Conservation (phyloP, 2,888 invertebrate genomes). For the Lysandra bellargus region DNA sequence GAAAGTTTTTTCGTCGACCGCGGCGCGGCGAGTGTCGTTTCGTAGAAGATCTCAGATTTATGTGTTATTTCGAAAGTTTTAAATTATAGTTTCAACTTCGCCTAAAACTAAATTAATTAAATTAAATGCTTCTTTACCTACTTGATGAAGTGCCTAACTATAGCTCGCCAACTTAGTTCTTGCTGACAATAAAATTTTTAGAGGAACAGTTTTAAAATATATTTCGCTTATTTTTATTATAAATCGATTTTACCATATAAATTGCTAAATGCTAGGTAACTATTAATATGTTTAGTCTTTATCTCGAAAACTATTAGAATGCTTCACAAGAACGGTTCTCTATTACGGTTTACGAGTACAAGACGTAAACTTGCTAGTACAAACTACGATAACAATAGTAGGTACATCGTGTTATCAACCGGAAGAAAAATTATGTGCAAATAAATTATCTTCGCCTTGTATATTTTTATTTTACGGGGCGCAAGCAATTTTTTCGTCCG, state of each 20-base stretch:
- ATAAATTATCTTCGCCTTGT: constrained; percentile 16
- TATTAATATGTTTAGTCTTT: neutral
- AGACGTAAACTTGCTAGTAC: neutral
- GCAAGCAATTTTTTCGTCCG: constrained; percentile 26
- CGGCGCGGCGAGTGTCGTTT: constrained; percentile 10
- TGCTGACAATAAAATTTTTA: neutral
- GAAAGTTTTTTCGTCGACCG: constrained; percentile 23
- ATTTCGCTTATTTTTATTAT: neutral
- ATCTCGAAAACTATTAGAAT: neutral
- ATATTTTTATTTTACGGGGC: constrained; percentile 18
- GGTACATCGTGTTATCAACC: neutral
- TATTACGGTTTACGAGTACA: neutral
- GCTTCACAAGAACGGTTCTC: neutral
- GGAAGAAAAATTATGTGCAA: constrained; percentile 16
- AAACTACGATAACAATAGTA: neutral
- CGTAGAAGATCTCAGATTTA: constrained; percentile 24
- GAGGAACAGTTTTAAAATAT: neutral
- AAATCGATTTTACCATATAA: neutral
- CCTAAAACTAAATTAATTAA: constrained; percentile 21
- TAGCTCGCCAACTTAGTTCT: neutral
- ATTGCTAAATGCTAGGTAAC: neutral
- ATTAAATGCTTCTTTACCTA: constrained; percentile 1
- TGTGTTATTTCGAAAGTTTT: constrained; percentile 30
- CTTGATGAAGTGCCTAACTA: neutral
- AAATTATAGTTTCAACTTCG: constrained; percentile 19